Base-by-base conservation (phyloP, 2,113 vertebrate genomes). In the Poecilia latipinna region DNA sequence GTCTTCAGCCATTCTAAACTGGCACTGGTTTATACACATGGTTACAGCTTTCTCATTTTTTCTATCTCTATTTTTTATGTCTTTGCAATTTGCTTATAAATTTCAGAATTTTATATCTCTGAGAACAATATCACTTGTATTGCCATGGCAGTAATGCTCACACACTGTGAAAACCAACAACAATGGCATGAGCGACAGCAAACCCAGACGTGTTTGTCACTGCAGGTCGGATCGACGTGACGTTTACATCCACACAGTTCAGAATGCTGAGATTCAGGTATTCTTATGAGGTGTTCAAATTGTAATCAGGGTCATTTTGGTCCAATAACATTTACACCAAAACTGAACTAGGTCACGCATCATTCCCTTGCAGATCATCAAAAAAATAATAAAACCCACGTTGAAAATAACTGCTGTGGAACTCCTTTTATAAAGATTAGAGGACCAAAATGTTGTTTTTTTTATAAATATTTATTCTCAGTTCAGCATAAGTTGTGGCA, bases 151-250 rank as follows among this genome's bases (percentile, higher is more conserved):
- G 79, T 86, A 35, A 10, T 12, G 3, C 75, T 17, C 75, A 31
- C 76, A 61, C 79, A 78, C 78, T 81, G 78, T 84, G 78, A 89
- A 72, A 71, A 67, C 76, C 74, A 76, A 39, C 31, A 68, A 51
- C 32, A 28, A 12, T 39, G 74, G 75, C 64, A 77, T 80, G 60
- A 61, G 79, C 68, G 54, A 28, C 75, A 6, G n/a, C 8, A 8
- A 57, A 67, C 35, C 44, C 29, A 62, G 44, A 68, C 54, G n/a
- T 32, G 61, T 17, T 48, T 48, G 15, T 48, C 1, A 48, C 44
- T 48, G 44, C 17, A 33, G 61, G 31, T 42, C 2, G 0, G 73
- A 54, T 37, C 0, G 32, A 73, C 22, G 8, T 33, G 0, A 42
- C 4, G 61, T 29, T 29, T 26, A 33, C 4, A 33, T 35, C 22